Conservation (phyloP, 2,888 invertebrate genomes). For the Drosophila leonis region DNA sequence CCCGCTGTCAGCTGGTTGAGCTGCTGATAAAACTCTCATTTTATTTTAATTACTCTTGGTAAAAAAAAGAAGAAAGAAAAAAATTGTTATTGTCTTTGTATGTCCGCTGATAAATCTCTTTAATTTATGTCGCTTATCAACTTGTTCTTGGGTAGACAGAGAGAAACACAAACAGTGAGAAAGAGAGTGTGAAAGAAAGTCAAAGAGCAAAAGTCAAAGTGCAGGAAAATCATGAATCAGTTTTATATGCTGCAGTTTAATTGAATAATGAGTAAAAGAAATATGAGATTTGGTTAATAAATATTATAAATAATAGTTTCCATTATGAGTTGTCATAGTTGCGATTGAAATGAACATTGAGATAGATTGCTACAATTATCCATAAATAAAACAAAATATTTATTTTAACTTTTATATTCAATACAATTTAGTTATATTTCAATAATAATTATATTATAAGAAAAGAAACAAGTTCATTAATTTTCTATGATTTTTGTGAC, state of each 20-base stretch:
- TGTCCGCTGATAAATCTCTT: slow-evolving; percentile 13
- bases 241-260: neutral
- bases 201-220: slow-evolving; percentile 17
- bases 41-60: slow-evolving; percentile 10
- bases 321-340: neutral
- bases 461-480: no score
- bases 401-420: no score
- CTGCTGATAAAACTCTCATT: slow-evolving; percentile 14
- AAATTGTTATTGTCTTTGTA: slow-evolving; percentile 14
- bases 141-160: slow-evolving; percentile 21
- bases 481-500: no score
- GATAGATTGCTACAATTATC: no score
- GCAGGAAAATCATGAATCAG: slow-evolving; percentile 6
- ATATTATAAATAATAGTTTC: neutral
- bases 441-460: no score
- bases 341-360: neutral
- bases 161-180: neutral
- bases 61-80: slow-evolving; percentile 2
- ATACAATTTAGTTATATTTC: no score
- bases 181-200: neutral
- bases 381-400: no score
- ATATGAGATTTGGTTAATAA: neutral
- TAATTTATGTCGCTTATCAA: slow-evolving; percentile 15
- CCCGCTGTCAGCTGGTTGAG: slow-evolving; percentile 8
- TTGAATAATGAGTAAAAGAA: neutral